Base-by-base conservation (phyloP, 2,888 invertebrate species). In the Cosmorhoe ocellata region DNA sequence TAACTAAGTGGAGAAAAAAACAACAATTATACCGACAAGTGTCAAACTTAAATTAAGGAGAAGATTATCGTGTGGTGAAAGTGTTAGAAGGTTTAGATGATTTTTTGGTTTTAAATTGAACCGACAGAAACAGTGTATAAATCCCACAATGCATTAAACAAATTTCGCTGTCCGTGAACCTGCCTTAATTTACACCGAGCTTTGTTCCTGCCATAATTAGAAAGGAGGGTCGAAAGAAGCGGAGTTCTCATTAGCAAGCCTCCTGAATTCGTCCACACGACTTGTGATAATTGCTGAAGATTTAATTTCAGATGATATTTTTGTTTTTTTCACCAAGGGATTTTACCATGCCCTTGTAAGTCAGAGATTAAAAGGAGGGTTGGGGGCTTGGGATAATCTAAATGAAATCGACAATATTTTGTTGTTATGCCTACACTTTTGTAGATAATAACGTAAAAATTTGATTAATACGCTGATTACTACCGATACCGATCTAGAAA, bases 141-240 rank as follows among this genome's bases (percentile, higher is more conserved):
- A 48, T 53, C 44, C 24, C 36, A 28, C 40, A 28, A 40, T 53
- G 53, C 48, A 53, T 48, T 28, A 53, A 45, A 53, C 53, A 44
- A 48, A 48, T 53, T 55, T 36, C 32, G 44, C 31, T 38, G 43
- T 37, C 37, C 32, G 47, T 22, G 18, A 37, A 45, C 32, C 36
- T 32, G 39, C 36, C 36, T 56, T 50, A 55, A 61, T 63, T 61
- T 59, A 47, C 48, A 44, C 32, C 37, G 31, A n/a, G 63, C 66
- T 67, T 72, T 69, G 68, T 71, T 66, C 60, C 58, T 57, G 45
- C 44, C 51, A 63, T 67, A 73, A 72, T 72, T 71, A 71, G 63
- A 62, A 59, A 62, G 61, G 61, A 56, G 60, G 61, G 60, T 59
- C 65, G 48, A 43, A 48, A 44, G 64, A 67, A 61, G 48, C 59